These are phyloP conservation scores for Lapara coniferarum DNA, from an alignment of 2,888 invertebrate species.

Conservation along the genomic window DNA sequence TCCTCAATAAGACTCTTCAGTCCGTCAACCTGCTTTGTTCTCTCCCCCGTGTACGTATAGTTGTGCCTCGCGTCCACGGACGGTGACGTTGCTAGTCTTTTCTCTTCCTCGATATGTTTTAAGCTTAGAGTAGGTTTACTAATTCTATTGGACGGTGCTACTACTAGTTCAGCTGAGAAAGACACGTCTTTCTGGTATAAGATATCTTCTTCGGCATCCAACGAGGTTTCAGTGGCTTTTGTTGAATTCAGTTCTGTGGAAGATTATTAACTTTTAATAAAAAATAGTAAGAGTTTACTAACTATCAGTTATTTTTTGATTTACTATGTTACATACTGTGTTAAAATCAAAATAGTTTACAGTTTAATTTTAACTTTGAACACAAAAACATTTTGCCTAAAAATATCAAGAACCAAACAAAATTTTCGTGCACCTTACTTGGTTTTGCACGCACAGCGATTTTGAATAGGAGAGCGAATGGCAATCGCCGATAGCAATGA, in stretches of 20 bases:
- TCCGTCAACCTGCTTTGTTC: conserved; percentile 70
- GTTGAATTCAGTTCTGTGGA: conserved; percentile 90
- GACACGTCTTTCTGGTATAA: conserved; percentile 91
- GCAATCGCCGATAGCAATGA: not conserved
- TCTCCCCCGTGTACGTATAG: conserved; percentile 71
- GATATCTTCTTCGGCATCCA: conserved; percentile 86
- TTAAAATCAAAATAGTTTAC: no score
- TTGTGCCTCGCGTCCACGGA: conserved; percentile 52
- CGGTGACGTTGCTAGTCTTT: conserved; percentile 52
- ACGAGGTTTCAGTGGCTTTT: conserved; percentile 79
- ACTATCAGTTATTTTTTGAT: not conserved
- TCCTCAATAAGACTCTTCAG: conserved; percentile 74
- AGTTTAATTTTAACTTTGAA: no score
- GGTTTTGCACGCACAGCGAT: not conserved
- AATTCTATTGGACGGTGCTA: conserved; percentile 79
- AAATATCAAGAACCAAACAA: no score
- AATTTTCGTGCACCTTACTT: not conserved
- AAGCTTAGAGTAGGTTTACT: conserved; percentile 67
- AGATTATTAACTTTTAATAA: not conserved
- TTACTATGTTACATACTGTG: not conserved
- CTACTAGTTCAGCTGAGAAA: conserved; percentile 89
- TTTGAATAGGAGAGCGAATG: not conserved
- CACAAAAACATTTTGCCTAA: no score
- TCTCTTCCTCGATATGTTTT: conserved; percentile 61
- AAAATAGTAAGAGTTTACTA: no score